A percentile compares a stretch with the other conserved stretches of the same genome.
Evolutionary conservation across 2,797 vertebrate species (phyloP).

Genomic region (Tangara arthus): DNA sequence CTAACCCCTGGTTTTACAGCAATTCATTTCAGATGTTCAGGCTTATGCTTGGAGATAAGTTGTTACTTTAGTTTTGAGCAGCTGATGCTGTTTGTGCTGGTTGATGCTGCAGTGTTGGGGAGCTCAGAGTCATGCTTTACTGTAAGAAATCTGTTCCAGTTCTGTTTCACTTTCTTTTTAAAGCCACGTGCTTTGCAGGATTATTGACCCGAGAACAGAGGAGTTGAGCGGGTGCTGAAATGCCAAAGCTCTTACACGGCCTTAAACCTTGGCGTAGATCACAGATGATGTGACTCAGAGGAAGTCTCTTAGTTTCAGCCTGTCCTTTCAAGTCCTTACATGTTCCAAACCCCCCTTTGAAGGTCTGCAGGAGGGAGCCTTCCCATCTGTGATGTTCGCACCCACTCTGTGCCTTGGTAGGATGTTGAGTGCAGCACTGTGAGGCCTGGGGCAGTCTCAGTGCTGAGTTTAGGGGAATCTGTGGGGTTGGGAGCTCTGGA

Average conservation of each 20-base stretch:
- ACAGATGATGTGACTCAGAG: background rate
- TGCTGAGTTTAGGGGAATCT: fast-evolving
- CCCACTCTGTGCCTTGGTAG: background rate
- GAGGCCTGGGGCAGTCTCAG: background rate
- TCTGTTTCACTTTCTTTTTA: background rate
- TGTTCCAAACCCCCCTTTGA: background rate
- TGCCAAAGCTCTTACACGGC: background rate
- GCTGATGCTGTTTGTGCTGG: background rate
- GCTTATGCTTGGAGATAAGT: background rate
- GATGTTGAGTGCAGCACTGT: background rate
- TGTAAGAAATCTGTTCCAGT: background rate
- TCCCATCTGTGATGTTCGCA: background rate
- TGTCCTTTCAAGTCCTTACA: background rate
- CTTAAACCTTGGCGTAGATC: background rate
- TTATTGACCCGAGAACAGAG: background rate
- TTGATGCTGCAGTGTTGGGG: background rate
- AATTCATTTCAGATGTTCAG: background rate
- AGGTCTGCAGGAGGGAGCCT: background rate
- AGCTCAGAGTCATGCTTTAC: background rate
- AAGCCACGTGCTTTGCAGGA: background rate
- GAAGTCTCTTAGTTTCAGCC: background rate
- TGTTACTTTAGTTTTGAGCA: background rate
- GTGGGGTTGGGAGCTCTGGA: background rate
- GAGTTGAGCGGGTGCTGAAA: background rate
- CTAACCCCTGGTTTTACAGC: background rate